Evolutionary conservation across 2,888 invertebrate species (phyloP).

Genomic region (Leptopilina syphax): DNA sequence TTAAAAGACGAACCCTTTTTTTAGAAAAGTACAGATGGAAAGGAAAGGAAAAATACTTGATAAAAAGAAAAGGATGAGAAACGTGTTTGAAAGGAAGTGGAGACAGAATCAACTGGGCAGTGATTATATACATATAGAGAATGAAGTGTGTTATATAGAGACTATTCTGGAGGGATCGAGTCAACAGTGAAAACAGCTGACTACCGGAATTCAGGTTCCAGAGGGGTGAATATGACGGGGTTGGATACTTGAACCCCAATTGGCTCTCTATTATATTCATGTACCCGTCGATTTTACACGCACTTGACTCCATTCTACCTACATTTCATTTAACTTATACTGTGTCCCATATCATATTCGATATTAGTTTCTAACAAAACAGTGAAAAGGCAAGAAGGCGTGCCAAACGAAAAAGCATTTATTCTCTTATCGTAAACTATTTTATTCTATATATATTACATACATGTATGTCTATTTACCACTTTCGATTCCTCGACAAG

Average conservation of each 20-base stretch:
- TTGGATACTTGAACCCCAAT: conserved; percentile 72
- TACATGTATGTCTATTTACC: neutral
- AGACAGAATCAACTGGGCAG: conserved; percentile 50
- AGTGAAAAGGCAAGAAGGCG: conserved; percentile 44
- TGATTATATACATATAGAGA: conserved; percentile 47
- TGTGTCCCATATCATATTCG: conserved; percentile 8
- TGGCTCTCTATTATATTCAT: conserved; percentile 71
- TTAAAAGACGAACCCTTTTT: too few species aligned
- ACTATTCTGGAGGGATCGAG: conserved; percentile 57
- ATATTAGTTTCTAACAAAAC: conserved; percentile 32
- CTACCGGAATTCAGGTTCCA: conserved; percentile 73
- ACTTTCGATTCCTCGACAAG: conserved; percentile 47
- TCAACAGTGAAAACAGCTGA: conserved; percentile 70
- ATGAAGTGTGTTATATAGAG: conserved; percentile 48
- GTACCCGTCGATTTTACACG: conserved; percentile 79
- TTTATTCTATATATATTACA: conserved; percentile 20
- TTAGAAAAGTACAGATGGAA: too few species aligned
- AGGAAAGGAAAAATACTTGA: too few species aligned
- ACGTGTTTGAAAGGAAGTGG: neutral
- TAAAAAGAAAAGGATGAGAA: too few species aligned
- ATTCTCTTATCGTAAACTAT: conserved; percentile 42
- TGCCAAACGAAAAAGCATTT: conserved; percentile 4
- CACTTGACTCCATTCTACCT: conserved; percentile 79
- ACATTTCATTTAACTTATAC: conserved; percentile 52
- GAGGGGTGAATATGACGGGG: conserved; percentile 68